phyloP scores from a whole-genome alignment of 2,797 vertebrate species.

The Antrozous pallidus region DNA sequence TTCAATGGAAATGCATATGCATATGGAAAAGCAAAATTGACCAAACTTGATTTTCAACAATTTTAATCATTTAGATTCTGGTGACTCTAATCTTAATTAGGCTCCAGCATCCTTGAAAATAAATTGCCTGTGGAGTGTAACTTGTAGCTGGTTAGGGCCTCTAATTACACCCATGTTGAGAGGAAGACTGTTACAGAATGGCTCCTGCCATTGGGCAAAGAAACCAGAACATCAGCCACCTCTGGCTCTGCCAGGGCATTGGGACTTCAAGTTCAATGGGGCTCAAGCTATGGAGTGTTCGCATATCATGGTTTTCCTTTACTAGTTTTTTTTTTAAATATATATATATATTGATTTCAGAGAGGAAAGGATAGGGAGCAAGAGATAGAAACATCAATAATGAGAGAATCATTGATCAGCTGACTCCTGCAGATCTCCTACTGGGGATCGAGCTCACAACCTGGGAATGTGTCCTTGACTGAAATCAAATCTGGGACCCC shows the following conservation, averaged over 20 bases:
- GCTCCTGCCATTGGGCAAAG: not conserved
- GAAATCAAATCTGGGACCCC: too few relatives aligned
- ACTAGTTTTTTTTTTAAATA: not conserved
- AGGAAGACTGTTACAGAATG: not conserved
- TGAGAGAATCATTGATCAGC: too few relatives aligned
- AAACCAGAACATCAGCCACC: not conserved
- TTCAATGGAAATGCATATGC: not conserved
- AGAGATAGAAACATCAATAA: too few relatives aligned
- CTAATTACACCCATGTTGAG: not conserved
- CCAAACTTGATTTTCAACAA: conserved; percentile 22
- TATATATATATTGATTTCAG: too few relatives aligned
- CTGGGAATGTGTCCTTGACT: too few relatives aligned
- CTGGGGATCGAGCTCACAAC: too few relatives aligned
- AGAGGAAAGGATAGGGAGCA: too few relatives aligned
- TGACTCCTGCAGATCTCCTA: too few relatives aligned
- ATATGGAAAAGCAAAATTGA: conserved; percentile 28
- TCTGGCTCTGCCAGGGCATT: not conserved
- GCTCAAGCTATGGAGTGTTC: not conserved
- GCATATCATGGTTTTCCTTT: not conserved
- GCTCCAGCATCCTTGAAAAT: not conserved
- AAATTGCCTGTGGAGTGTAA: not conserved
- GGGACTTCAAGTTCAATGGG: not conserved
- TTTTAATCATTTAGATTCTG: conserved; percentile 45
- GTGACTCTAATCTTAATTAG: not conserved
- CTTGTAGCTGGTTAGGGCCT: not conserved